phyloP scores from a whole-genome alignment of 2,888 invertebrate species.

The Ceraclea dissimilis region DNA sequence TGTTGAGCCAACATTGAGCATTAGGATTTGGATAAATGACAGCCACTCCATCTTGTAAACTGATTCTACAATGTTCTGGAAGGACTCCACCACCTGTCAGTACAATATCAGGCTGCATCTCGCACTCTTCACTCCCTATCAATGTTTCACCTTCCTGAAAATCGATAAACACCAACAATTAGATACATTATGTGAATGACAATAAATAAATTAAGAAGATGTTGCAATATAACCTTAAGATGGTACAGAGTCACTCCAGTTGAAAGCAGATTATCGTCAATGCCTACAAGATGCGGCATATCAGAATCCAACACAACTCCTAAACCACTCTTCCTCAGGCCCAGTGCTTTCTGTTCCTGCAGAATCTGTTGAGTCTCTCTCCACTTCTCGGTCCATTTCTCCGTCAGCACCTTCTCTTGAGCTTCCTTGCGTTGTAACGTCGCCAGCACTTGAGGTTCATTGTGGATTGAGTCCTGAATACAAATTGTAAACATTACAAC shows the following conservation, averaged over 20 bases:
- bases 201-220: too few relatives aligned
- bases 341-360: conserved; percentile 81
- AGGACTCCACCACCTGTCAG: conserved; percentile 69
- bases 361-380: conserved; percentile 81
- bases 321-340: conserved; percentile 76
- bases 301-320: conserved; percentile 87
- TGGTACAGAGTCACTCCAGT: conserved; percentile 90
- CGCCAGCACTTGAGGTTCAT: conserved; percentile 63
- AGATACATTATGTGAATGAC: too few relatives aligned
- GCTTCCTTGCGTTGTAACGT: conserved; percentile 86
- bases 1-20: conserved; percentile 79
- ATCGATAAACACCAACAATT: too few relatives aligned
- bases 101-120: conserved; percentile 68
- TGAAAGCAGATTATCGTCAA: conserved; percentile 82
- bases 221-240: conserved; percentile 54
- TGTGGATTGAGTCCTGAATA: conserved; percentile 44
- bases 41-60: conserved; percentile 63
- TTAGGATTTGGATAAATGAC: conserved; percentile 64
- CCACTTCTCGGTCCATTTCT: conserved; percentile 93
- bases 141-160: conserved; percentile 73
- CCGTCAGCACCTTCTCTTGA: conserved; percentile 80
- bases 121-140: conserved; percentile 71
- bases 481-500: too few relatives aligned
- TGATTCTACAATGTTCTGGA: conserved; percentile 69
- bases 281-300: conserved; percentile 86